Base-by-base conservation (phyloP, 2,113 vertebrate genomes). In the Centrocercus urophasianus region DNA sequence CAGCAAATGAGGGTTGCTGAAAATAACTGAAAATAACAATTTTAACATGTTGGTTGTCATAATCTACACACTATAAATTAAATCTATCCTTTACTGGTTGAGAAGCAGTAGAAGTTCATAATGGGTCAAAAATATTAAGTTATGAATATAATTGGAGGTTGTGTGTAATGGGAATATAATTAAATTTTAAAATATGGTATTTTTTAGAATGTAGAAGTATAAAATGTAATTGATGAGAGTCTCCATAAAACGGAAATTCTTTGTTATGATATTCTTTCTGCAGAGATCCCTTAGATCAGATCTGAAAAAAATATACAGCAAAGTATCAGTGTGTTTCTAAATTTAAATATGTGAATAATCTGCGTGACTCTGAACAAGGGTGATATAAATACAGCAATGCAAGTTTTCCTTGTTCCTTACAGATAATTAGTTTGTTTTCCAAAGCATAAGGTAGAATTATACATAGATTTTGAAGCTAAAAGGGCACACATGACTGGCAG, bases 301-400 rank as follows among this genome's bases (percentile, higher is more conserved):
- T 64, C 78, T 45, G 67, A 87, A 91, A 65, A 80, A 70, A 50
- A 93, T 14, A 19, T 30, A 83, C n/a, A 38, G 63, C 16, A 52
- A 10, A 4, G 52, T 77, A 86, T 47, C 47, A 74, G 43, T 2
- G 3, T 4, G 1, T 24, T 10, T 88, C 61, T 92, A 86, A 86
- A 91, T 86, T 94, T 91, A 84, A 88, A 83, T 78, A 79, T 11
- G 34, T 75, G 47, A 75, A 75, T 86, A 40, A 56, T 86, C 78
- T 69, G 22, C 67, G 10, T 38, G 34, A 74, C 22, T 83, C 18
- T 67, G 71, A 70, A 81, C 50, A 78, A 52, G 61, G 47, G 16
- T 20, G 47, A 60, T 83, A 64, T 43, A 83, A 80, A 89, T 52
- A 28, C 47, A 83, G 14, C 11, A 43, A 8, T 65, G 48, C 38